These are phyloP conservation scores for Argopecten irradians DNA, from an alignment of 1,140 invertebrate genomes.

Conservation along the genomic window DNA sequence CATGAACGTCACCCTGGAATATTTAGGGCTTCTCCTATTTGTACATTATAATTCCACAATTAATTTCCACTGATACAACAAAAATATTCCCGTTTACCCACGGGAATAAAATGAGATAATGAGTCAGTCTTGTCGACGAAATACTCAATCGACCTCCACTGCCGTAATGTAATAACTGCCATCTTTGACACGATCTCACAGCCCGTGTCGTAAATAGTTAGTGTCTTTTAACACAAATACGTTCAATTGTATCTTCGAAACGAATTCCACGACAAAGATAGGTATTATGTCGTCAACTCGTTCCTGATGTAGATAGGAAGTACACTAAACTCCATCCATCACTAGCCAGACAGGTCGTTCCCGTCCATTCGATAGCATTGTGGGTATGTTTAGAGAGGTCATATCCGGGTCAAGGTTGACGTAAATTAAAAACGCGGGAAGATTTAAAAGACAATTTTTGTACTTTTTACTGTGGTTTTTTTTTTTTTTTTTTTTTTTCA, in stretches of 20 bases:
- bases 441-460: neutral
- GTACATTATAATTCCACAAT: neutral
- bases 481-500: too few species aligned
- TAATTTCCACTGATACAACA: neutral
- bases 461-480: too few species aligned
- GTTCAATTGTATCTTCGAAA: neutral
- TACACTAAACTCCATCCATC: slow-evolving; percentile 15
- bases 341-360: slow-evolving; percentile 14
- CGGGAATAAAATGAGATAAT: neutral
- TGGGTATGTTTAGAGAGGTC: neutral
- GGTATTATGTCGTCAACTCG: neutral
- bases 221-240: neutral
- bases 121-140: slow-evolving; percentile 20
- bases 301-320: neutral
- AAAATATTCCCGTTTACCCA: neutral
- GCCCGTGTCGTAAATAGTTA: neutral
- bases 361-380: slow-evolving; percentile 5
- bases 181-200: neutral
- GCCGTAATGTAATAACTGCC: neutral
- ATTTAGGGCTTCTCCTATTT: neutral
- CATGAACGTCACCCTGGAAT: neutral
- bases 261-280: neutral
- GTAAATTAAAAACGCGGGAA: neutral
- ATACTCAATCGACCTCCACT: slow-evolving; percentile 1
- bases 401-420: neutral